Evolutionary conservation across 2,888 invertebrate genomes (phyloP).

Genomic region (Caenorhabditis virilis): DNA sequence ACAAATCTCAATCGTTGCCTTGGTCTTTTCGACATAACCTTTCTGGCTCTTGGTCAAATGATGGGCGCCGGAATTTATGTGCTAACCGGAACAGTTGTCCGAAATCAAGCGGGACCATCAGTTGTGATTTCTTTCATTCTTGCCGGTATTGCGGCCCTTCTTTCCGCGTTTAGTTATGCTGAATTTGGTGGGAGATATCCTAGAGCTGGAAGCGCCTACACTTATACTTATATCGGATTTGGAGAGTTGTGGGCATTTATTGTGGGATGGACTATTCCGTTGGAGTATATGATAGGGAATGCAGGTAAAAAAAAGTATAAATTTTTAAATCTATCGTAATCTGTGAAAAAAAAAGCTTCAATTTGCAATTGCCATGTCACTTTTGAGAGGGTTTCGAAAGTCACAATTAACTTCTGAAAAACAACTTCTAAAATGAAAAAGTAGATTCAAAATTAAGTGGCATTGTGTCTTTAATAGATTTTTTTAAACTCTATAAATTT

Average conservation of each 20-base stretch:
- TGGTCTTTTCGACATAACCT: constrained; percentile 73
- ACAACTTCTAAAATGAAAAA: too few relatives aligned
- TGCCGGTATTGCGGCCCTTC: constrained; percentile 83
- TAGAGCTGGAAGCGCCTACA: constrained; percentile 77
- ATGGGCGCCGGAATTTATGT: constrained; percentile 93
- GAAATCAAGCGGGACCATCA: constrained; percentile 85
- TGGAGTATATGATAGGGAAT: constrained; percentile 80
- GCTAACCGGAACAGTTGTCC: constrained; percentile 80
- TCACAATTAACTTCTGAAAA: too few relatives aligned
- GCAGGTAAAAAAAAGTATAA: constrained; percentile 32
- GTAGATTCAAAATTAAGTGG: too few relatives aligned
- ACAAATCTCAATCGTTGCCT: constrained; percentile 42
- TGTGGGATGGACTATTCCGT: constrained; percentile 68
- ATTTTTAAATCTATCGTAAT: not conserved
- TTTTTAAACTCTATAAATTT: too few relatives aligned
- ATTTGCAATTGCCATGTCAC: too few relatives aligned
- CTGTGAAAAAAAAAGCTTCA: too few relatives aligned
- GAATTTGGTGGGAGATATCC: constrained; percentile 76
- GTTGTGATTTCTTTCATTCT: constrained; percentile 81
- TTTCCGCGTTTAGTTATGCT: constrained; percentile 77
- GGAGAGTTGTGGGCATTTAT: constrained; percentile 93
- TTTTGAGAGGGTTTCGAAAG: too few relatives aligned
- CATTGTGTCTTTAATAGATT: not conserved
- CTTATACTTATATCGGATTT: constrained; percentile 92
- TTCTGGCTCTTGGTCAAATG: constrained; percentile 90